Evolutionary conservation across 2,113 vertebrate species (phyloP).

Genomic region (Rhinoderma darwinii): DNA sequence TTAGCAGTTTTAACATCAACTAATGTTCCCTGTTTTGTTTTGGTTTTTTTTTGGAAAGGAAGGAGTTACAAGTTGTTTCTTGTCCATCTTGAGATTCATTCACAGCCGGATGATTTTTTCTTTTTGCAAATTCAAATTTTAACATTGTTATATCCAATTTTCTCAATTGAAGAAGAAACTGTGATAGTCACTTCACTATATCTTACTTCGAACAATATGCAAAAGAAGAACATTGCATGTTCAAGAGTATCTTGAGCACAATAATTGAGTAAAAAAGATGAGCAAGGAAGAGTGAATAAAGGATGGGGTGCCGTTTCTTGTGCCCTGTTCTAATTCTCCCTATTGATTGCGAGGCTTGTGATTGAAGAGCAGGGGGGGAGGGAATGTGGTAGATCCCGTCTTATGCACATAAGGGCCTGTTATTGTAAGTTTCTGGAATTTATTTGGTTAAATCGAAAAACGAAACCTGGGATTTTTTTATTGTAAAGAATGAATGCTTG

Average conservation of each 20-base stretch:
- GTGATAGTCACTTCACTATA: background rate
- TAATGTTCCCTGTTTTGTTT: background rate
- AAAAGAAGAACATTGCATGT: background rate
- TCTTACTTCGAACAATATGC: background rate
- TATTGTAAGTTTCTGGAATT: no score
- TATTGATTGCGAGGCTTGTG: no score
- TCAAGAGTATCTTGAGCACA: background rate
- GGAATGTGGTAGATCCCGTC: no score
- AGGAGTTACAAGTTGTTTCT: background rate
- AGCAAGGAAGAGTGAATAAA: background rate
- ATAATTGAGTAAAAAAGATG: background rate
- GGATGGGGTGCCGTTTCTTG: no score
- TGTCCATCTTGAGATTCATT: background rate
- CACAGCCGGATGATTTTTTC: background rate
- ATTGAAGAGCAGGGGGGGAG: no score
- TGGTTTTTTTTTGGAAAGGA: background rate
- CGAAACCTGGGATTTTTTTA: no score
- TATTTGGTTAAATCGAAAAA: no score
- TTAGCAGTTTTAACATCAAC: background rate
- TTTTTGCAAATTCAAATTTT: background rate
- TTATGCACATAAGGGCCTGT: no score
- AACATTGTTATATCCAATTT: background rate
- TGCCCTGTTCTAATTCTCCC: no score
- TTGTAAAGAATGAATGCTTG: no score
- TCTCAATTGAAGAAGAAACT: constrained; percentile 1